Base-by-base conservation (phyloP, 2,113 vertebrate genomes). In the Rhinolophus ferrumequinum region DNA sequence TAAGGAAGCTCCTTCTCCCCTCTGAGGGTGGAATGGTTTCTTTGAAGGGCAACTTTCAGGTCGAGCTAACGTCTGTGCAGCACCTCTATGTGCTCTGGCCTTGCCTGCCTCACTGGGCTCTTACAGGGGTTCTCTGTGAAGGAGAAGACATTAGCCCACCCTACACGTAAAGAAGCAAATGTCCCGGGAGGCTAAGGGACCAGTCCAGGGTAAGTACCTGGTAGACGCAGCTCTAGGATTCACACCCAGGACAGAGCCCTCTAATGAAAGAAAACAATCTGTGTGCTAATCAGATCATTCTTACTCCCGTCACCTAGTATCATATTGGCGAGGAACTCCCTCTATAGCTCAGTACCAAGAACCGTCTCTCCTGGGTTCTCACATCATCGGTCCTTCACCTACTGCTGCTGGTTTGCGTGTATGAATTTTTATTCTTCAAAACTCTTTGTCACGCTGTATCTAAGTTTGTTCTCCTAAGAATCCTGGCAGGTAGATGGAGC, bases 371-470 rank as follows among this genome's bases (percentile, higher is more conserved):
- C 6, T 62, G n/a, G 85, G 14, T 44, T 62, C 47, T 35, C 67
- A 56, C 0, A 0, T 14, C 22, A 16, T 13, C 28, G 44, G 7
- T 58, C 38, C 33, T 94, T 81, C 0, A 5, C 54, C 24, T 5
- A 1, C 3, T 1, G 41, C 41, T 44, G 22, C 6, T 0, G 0
- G 38, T 35, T 56, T 30, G 2, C 35, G 3, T 7, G 1, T 50
- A 1, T 9, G 50, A 16, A 16, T 35, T 70, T 84, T 81, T 3
- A 6, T 21, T 73, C 58, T 50, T 26, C 24, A 60, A 14, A 67
- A 79, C n/a, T 8, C 35, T 80, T 84, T 64, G n/a, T 90, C 56
- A 41, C 5, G 6, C 28, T 8, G 18, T 54, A 18, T 26, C 58
- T 33, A 22, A 44, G 62, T 54, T 84, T 35, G 66, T 81, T 62